phyloP scores from a whole-genome alignment of 2,797 vertebrate species.

The Orientallactaga sibirica region DNA sequence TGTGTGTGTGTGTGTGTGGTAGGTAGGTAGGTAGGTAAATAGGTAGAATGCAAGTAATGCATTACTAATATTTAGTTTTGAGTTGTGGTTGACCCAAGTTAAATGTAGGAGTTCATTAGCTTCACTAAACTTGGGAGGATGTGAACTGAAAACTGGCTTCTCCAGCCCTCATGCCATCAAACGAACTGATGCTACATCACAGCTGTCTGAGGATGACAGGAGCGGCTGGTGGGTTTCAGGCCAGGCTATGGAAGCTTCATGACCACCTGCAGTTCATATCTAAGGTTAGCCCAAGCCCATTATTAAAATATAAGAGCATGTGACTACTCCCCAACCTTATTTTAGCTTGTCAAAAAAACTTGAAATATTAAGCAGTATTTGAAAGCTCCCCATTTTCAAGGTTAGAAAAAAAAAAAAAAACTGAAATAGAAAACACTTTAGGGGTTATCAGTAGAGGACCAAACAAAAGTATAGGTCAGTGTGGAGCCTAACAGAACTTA shows the following conservation, averaged over 20 bases:
- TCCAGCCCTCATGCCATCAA: background rate
- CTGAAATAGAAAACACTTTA: background rate
- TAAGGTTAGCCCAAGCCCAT: background rate
- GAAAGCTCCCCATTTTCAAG: background rate
- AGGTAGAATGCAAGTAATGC: slow-evolving; percentile 13
- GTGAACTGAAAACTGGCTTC: background rate
- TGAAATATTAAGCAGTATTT: background rate
- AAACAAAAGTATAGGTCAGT: background rate
- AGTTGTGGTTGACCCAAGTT: background rate
- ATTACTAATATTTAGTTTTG: background rate
- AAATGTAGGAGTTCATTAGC: background rate
- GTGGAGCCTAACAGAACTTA: background rate
- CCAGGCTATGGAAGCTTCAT: background rate
- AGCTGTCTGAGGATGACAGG: background rate
- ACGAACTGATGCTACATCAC: background rate
- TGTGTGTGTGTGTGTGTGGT: no score
- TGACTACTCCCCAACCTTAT: background rate
- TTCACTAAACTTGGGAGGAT: background rate
- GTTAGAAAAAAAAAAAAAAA: background rate
- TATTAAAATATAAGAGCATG: background rate
- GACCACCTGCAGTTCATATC: background rate
- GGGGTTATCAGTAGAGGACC: background rate
- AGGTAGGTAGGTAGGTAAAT: no score
- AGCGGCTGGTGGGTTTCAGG: background rate
- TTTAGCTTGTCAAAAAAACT: background rate